Evolutionary conservation across 2,888 invertebrate species (phyloP), one percentile per base, ranked within the genome.

Genomic region (Tetanocera ferruginea): DNA sequence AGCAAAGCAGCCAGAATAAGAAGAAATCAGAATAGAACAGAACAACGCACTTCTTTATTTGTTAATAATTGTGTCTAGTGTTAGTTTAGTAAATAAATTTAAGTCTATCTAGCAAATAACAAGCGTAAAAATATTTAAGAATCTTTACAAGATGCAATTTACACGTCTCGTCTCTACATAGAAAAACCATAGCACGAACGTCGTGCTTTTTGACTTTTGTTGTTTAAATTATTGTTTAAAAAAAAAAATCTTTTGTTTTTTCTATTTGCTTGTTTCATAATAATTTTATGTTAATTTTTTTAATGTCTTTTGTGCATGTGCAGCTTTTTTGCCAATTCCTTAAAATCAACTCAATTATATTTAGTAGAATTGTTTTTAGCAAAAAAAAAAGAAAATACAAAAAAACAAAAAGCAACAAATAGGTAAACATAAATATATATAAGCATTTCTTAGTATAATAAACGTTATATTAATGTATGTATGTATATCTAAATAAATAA

Each of bases 41-140:
- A 28, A 71, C 57, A 77, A 72, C 77, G 67, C 37, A 72, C 62
- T 49, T 55, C 43, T 73, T 60, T 43, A 34, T 78, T n/a, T 78
- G 78, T 78, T 78, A 31, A 70, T 78, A 80, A 77, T 80, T 78
- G 60, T 49, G 76, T 60, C 67, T 78, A 80, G 71, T 77, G 23
- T 51, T 78, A 78, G 76, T 80, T 74, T 78, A 80, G 78, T 76
- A 74, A 78, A 76, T 75, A 55, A 69, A 31, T 62, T 49, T 69
- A 31, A 64, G 64, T 31, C n/a, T 34, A 31, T 28, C 17, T 64
- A 64, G 64, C 64, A 64, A 64, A 64, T 64, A 64, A 64, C 64
- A 31, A 25, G n/a, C 11, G 8, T 17, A 14, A 23, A 19, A 28
- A 60, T 25, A n/a, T n/a, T 23, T 60, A 60, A 19, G 28, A 23